Percentiles rank a stretch among this genome's conserved stretches.
phyloP scores from a whole-genome alignment of 2,888 invertebrate species.

The Drosophila colorata region DNA sequence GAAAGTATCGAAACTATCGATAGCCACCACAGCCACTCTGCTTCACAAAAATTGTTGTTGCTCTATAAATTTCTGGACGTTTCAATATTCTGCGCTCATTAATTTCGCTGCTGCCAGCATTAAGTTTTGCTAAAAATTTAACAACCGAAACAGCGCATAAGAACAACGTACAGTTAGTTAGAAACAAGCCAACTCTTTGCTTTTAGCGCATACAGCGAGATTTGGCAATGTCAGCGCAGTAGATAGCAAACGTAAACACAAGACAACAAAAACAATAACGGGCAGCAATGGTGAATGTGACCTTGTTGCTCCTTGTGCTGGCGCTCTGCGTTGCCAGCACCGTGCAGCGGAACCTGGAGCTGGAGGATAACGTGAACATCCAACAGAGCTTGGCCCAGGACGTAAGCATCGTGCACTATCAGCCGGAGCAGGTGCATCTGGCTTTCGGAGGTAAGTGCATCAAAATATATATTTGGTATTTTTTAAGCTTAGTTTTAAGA shows the following conservation, averaged over 20 bases:
- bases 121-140: neutral
- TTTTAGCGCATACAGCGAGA: neutral
- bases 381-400: constrained; percentile 5
- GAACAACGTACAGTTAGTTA: neutral
- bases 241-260: constrained; percentile 10
- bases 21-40: neutral
- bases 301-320: constrained; percentile 42
- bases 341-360: constrained; percentile 3
- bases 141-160: neutral
- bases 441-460: constrained; percentile 87
- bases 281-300: constrained; percentile 39
- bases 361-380: neutral
- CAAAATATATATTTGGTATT: neutral
- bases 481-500: neutral
- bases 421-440: constrained; percentile 90
- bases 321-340: constrained; percentile 18
- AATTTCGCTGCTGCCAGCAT: constrained; percentile 18
- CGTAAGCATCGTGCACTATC: constrained; percentile 85
- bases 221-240: constrained; percentile 35
- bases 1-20: constrained; percentile 15
- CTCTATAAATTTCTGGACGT: constrained; percentile 62
- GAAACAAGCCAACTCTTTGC: neutral
- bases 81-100: constrained; percentile 34
- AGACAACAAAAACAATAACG: constrained; percentile 14
- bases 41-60: constrained; percentile 28